These are phyloP conservation scores for Cyanistes caeruleus DNA, from an alignment of 2,113 vertebrate genomes.

Conservation along the genomic window DNA sequence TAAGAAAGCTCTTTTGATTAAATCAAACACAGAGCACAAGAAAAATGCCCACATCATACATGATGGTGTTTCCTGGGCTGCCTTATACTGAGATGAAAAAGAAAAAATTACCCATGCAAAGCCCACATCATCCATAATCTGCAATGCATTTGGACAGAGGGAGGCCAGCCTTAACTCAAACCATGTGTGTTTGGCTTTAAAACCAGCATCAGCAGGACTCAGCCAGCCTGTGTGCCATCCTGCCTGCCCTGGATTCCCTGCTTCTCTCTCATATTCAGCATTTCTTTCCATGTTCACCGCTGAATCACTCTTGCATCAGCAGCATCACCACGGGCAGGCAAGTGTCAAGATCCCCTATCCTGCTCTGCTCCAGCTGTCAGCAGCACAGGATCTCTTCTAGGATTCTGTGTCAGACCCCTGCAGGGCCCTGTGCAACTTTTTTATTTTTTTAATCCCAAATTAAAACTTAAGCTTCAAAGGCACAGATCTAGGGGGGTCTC, in stretches of 20 bases:
- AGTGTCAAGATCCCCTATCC: not conserved
- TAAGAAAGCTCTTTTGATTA: not conserved
- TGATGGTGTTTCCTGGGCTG: not conserved
- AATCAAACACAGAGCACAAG: not conserved
- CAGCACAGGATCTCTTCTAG: not conserved
- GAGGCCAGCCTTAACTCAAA: not conserved
- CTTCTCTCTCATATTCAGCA: not conserved
- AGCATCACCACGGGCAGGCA: not conserved
- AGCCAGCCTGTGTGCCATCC: not conserved
- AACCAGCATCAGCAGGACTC: not conserved
- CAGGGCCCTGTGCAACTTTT: not conserved
- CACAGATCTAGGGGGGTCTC: not conserved
- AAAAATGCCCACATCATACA: not conserved
- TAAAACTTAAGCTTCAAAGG: conserved; percentile 39
- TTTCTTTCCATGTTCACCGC: not conserved
- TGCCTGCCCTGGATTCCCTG: not conserved
- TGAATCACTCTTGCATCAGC: not conserved
- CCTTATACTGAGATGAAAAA: not conserved
- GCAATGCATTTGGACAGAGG: not conserved
- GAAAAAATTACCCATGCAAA: not conserved
- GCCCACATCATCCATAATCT: not conserved
- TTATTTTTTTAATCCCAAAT: conserved; percentile 3
- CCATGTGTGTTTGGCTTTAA: not conserved
- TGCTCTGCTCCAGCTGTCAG: fast-evolving
- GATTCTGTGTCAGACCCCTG: not conserved